Conservation (phyloP, 2,888 invertebrate species). For the Drosophila cognata region DNA sequence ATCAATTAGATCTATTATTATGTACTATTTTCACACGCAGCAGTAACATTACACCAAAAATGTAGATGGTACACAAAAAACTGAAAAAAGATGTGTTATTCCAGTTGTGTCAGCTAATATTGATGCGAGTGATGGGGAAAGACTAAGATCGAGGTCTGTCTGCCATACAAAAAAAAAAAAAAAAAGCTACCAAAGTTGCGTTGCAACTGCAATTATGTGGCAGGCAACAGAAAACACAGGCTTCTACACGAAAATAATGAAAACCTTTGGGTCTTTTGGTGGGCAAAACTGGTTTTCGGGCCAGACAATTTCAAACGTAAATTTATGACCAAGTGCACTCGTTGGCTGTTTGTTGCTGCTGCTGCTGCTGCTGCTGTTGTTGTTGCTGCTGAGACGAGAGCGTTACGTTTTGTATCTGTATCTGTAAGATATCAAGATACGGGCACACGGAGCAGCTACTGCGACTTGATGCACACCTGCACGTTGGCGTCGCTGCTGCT, state of each 20-base stretch:
- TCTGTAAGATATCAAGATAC: conserved; percentile 75
- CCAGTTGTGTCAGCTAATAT: conserved; percentile 47
- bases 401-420: conserved; percentile 70
- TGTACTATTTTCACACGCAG: conserved; percentile 41
- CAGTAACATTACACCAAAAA: conserved; percentile 27
- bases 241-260: conserved; percentile 58
- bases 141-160: conserved; percentile 12
- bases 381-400: conserved; percentile 37
- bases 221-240: conserved; percentile 23
- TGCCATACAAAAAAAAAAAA: conserved; percentile 1
- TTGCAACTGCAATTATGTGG: conserved; percentile 42
- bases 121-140: conserved; percentile 9
- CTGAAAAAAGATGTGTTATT: neutral
- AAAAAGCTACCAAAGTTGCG: conserved; percentile 50
- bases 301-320: conserved; percentile 76
- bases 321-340: conserved; percentile 76
- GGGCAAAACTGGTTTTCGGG: conserved; percentile 63
- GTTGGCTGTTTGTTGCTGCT: conserved; percentile 32
- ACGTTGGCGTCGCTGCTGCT: conserved; percentile 55
- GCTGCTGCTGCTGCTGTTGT: conserved; percentile 25
- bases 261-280: conserved; percentile 71
- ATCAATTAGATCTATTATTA: conserved; percentile 36
- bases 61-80: conserved; percentile 10
- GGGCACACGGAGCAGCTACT: conserved; percentile 61
- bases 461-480: conserved; percentile 80